Base-by-base conservation (phyloP, 2,797 vertebrate genomes). In the Morus bassanus region DNA sequence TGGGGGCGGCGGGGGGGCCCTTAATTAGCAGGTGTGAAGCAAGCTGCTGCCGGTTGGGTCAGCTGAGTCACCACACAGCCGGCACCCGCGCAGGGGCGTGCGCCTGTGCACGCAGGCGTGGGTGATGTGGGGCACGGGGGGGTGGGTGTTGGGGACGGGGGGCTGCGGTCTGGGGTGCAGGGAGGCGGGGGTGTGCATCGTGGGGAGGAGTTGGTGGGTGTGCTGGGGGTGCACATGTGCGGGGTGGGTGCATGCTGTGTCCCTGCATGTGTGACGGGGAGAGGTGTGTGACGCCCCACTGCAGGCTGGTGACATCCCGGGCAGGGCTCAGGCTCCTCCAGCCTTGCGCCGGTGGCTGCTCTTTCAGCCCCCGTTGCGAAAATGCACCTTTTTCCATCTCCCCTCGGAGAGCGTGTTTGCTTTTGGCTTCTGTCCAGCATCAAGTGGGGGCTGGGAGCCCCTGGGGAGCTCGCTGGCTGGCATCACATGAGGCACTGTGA, bases 361-460 rank as follows among this genome's bases (percentile, higher is more conserved):
- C 15, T 48, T 37, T 16, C 48, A 67, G 50, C 7, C 2, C 8
- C 6, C 3, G 3, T 8, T 4, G 16, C 68, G 60, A 6, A 25
- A 57, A 51, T 4, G 25, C 30, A 50, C 54, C 16, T 25, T 76
- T 56, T 69, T 27, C 45, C 12, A 1, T 14, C 30, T 61, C 13
- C 13, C 4, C 5, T 51, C 23, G 0, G 3, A 23, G 31, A 25
- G 5, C 2, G 0, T 2, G 4, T 64, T 85, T 30, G 24, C 43
- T 51, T 48, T 84, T 69, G 83, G 18, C 33, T 85, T 41, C 59
- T 51, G 33, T 24, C 37, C 57, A 51, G 56, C 60, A 31, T 28
- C 51, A 13, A 12, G 5, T 0, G 1, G 46, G 48, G 12, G 11
- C 63, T 56, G 18, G 30, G 72, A 54, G 17, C n/a, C 15, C 16